These are phyloP conservation scores for Brachionus sp. DNA, from an alignment of 1,140 invertebrate genomes.

Conservation along the genomic window DNA sequence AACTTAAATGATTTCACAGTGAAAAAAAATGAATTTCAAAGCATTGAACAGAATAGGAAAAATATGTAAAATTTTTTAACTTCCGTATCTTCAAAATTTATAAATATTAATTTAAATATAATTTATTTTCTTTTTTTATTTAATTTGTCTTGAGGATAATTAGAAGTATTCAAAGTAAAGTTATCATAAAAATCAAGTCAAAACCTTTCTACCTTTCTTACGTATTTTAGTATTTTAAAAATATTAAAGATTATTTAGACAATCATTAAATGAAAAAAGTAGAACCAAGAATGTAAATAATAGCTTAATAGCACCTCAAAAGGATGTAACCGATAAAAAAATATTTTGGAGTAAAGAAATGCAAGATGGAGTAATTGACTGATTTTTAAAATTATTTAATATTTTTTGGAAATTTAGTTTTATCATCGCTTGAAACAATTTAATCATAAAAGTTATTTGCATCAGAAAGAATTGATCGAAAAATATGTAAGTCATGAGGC, in stretches of 20 bases:
- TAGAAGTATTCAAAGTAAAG: no score
- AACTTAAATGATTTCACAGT: neutral
- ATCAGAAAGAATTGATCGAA: conserved; percentile 23
- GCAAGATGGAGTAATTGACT: neutral
- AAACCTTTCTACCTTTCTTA: no score
- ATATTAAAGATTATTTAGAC: no score
- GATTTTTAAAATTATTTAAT: neutral
- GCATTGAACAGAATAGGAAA: neutral
- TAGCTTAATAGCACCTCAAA: neutral
- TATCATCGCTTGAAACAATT: neutral
- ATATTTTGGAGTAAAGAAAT: neutral
- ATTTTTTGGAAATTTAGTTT: neutral
- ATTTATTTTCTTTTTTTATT: no score
- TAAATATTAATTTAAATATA: no score
- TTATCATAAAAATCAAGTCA: no score
- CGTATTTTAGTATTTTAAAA: no score
- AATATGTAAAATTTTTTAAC: neutral
- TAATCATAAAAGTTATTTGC: conserved; percentile 3
- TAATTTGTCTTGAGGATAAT: no score
- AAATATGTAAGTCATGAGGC: conserved; percentile 28
- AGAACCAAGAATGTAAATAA: neutral
- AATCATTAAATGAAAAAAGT: neutral
- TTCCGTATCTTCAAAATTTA: neutral
- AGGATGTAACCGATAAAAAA: neutral
- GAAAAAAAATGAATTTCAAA: neutral